Conservation (phyloP, 2,888 invertebrate species). For the Lottia scabra region DNA sequence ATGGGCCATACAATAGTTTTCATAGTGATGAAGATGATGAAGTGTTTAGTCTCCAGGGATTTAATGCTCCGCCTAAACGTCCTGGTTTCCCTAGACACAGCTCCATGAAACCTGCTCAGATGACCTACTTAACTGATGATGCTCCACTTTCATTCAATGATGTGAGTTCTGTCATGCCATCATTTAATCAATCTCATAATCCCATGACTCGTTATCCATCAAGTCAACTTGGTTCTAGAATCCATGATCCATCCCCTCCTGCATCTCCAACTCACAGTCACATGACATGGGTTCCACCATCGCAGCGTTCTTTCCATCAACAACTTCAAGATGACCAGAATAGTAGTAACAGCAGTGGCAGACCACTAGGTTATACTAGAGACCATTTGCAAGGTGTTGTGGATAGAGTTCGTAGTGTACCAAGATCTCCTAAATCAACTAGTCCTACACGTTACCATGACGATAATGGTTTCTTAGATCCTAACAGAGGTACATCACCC, state of each 20-base stretch:
- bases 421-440: conserved; percentile 29
- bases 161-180: conserved; percentile 59
- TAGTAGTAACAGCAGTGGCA: conserved; percentile 42
- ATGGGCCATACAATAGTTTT: conserved; percentile 39
- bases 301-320: conserved; percentile 2
- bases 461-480: conserved; percentile 19
- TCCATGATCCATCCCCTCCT: conserved; percentile 12
- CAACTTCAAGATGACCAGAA: conserved; percentile 25
- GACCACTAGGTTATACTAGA: conserved; percentile 49
- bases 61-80: conserved; percentile 30
- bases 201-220: conserved; percentile 9
- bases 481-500: background rate
- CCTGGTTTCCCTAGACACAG: conserved; percentile 58
- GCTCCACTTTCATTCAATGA: conserved; percentile 45
- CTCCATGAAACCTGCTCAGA: conserved; percentile 57
- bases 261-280: background rate
- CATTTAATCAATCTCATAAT: conserved; percentile 27
- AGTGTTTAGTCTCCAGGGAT: conserved; percentile 45
- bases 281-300: conserved; percentile 25
- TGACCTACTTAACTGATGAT: conserved; percentile 50
- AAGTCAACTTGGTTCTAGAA: conserved; percentile 19
- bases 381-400: conserved; percentile 56
- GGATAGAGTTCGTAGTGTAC: conserved; percentile 45
- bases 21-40: conserved; percentile 48
- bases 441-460: conserved; percentile 13